Conservation (phyloP, 2,113 vertebrate genomes). For the Albula glossodonta region DNA sequence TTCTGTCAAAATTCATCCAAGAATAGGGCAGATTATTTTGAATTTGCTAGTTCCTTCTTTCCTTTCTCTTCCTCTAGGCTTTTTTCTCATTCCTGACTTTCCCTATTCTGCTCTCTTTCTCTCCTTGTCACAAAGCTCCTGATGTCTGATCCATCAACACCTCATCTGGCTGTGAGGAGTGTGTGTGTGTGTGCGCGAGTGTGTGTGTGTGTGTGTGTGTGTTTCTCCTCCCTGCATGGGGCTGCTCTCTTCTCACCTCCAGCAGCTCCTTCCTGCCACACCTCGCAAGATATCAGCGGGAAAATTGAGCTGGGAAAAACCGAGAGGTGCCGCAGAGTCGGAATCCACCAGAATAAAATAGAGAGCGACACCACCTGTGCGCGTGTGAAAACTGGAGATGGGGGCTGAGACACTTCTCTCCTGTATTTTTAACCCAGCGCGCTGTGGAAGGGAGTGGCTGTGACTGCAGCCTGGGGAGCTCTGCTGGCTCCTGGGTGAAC, state of each 20-base stretch:
- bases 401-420: constrained; percentile 30
- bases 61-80: constrained; percentile 1
- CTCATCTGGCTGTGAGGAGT: constrained; percentile 65
- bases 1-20: not conserved
- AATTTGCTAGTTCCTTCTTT: constrained; percentile 36
- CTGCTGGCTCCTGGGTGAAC: not conserved
- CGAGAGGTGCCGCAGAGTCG: constrained; percentile 61
- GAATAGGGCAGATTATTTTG: not conserved
- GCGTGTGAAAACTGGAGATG: constrained; percentile 30
- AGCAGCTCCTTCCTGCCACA: constrained; percentile 60
- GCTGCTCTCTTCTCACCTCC: constrained; percentile 58
- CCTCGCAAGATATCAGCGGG: constrained; percentile 57
- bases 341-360: constrained; percentile 39
- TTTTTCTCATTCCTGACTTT: constrained; percentile 7
- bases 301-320: constrained; percentile 62
- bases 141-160: constrained; percentile 79
- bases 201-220: constrained; percentile 55
- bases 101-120: constrained; percentile 55
- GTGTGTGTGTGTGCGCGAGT: constrained; percentile 30
- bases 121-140: constrained; percentile 71
- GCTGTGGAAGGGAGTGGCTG: not conserved
- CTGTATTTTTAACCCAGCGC: constrained; percentile 16
- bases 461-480: not conserved
- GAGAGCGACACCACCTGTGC: constrained; percentile 38
- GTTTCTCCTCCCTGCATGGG: constrained; percentile 30